Conservation (phyloP, 2,797 vertebrate species). For the Cryptoprocta ferox region DNA sequence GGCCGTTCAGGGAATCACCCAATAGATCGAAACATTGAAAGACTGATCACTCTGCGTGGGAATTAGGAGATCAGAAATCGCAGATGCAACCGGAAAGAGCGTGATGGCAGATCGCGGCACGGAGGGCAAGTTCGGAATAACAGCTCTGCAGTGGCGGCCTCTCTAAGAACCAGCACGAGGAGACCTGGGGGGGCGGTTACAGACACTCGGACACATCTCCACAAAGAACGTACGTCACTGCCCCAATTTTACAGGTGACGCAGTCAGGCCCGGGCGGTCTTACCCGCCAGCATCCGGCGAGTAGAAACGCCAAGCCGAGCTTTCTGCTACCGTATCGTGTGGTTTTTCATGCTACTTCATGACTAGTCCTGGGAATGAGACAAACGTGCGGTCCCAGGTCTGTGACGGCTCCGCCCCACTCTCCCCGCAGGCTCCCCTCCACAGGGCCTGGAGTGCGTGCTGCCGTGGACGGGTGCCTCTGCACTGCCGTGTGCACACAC, state of each 20-base stretch:
- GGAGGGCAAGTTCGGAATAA: not conserved
- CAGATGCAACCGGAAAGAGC: not conserved
- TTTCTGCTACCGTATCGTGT: not conserved
- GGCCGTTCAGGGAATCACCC: not conserved
- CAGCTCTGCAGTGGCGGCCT: too few species aligned
- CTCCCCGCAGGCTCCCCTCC: not conserved
- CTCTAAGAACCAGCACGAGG: fast-evolving
- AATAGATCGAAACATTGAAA: not conserved
- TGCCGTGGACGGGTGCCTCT: fast-evolving
- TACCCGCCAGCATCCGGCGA: fast-evolving
- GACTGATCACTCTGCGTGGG: not conserved
- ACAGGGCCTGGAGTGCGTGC: not conserved
- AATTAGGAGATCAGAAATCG: not conserved
- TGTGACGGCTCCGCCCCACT: fast-evolving
- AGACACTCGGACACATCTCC: not conserved
- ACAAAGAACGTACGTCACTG: fast-evolving
- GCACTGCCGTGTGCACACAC: fast-evolving
- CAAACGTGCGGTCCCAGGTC: too few species aligned
- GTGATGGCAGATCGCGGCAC: fast-evolving
- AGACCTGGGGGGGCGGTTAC: fast-evolving
- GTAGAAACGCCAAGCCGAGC: fast-evolving
- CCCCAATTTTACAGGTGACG: not conserved
- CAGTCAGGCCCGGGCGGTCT: not conserved
- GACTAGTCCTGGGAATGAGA: not conserved
- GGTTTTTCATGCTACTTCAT: not conserved